Evolutionary conservation across 2,797 vertebrate genomes (phyloP).

Genomic region (Halcyon leucocephala): DNA sequence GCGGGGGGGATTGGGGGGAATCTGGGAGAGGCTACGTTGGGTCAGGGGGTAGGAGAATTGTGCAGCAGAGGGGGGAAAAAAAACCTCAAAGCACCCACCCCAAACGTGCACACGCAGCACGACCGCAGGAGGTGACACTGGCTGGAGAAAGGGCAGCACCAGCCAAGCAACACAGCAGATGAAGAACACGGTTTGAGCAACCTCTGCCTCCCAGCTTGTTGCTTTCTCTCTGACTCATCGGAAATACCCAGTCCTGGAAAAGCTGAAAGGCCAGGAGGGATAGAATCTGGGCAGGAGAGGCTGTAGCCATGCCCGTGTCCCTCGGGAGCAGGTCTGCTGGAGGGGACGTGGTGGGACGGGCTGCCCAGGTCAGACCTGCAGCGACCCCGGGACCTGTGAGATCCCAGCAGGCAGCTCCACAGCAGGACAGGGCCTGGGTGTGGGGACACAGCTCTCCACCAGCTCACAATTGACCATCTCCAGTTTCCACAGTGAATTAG

Average conservation of each 20-base stretch:
- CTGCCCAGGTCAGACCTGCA: neutral
- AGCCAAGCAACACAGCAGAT: neutral
- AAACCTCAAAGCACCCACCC: neutral
- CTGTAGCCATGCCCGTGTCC: neutral
- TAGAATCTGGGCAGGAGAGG: neutral
- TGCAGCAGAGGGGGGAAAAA: neutral
- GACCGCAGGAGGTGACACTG: neutral
- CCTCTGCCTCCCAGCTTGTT: neutral
- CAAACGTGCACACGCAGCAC: neutral
- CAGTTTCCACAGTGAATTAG: neutral
- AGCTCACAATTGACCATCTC: neutral
- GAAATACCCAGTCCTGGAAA: neutral
- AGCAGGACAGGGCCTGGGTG: neutral
- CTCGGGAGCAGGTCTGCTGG: neutral
- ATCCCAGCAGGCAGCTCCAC: neutral
- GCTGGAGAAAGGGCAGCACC: neutral
- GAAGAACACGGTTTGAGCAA: neutral
- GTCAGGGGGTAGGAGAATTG: neutral
- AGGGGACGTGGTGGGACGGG: neutral
- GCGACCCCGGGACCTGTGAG: fast-evolving
- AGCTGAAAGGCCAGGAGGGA: neutral
- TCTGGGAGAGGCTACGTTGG: neutral
- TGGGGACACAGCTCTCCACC: neutral
- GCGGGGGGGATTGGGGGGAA: neutral
- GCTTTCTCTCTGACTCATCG: neutral